Percentiles rank a stretch among this genome's conserved stretches.
These are phyloP conservation scores for Morpho deidamia DNA, from an alignment of 2,888 invertebrate species.

Conservation along the genomic window DNA sequence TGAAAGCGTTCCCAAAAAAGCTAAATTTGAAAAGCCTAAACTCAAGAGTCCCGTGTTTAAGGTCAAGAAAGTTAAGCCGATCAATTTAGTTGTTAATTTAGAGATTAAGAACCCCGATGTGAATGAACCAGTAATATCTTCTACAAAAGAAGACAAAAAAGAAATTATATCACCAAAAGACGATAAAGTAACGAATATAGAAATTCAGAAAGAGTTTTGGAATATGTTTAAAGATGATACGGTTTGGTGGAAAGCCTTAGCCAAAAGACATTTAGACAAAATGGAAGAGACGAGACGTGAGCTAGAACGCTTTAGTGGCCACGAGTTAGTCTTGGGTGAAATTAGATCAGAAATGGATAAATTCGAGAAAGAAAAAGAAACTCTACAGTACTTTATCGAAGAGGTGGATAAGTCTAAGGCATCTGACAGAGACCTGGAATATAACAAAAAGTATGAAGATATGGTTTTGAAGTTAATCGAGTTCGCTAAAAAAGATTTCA, in stretches of 20 bases:
- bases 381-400: slow-evolving; percentile 58
- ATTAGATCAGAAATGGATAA: slow-evolving; percentile 52
- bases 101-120: slow-evolving; percentile 34
- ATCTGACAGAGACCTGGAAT: slow-evolving; percentile 57
- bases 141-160: slow-evolving; percentile 4
- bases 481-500: slow-evolving; percentile 68
- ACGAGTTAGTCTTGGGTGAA: slow-evolving; percentile 62
- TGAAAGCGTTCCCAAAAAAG: slow-evolving; percentile 25
- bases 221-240: slow-evolving; percentile 68
- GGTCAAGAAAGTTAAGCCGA: slow-evolving; percentile 59
- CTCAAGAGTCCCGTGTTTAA: slow-evolving; percentile 59
- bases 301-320: slow-evolving; percentile 64
- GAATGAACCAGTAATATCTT: slow-evolving; percentile 16
- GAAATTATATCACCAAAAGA: slow-evolving; percentile 10
- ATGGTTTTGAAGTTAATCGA: slow-evolving; percentile 66
- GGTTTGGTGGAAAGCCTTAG: slow-evolving; percentile 70
- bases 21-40: slow-evolving; percentile 37
- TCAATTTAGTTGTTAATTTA: slow-evolving; percentile 43
- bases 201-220: slow-evolving; percentile 49
- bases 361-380: slow-evolving; percentile 58
- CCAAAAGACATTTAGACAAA: slow-evolving; percentile 65
- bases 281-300: slow-evolving; percentile 68
- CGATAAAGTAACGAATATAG: slow-evolving; percentile 1
- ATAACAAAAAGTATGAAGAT: slow-evolving; percentile 67
- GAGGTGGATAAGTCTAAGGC: slow-evolving; percentile 64